Conservation (phyloP, 2,113 vertebrate species). For the Nesoenas mayeri region DNA sequence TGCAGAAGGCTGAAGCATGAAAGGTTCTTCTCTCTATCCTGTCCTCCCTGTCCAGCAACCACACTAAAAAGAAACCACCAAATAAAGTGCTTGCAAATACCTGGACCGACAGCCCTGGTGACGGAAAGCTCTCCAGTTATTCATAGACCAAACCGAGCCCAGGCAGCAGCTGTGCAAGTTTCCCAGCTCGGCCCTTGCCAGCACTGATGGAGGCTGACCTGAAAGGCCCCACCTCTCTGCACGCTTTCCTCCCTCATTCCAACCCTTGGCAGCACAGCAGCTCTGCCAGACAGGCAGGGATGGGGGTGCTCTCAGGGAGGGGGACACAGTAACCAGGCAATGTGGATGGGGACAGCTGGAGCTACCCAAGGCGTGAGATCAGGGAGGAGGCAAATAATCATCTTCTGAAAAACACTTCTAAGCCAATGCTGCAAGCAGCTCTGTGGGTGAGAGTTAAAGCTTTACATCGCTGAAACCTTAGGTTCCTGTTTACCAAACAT, state of each 20-base stretch:
- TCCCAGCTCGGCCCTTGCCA: neutral
- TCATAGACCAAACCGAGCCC: neutral
- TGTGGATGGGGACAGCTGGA: neutral
- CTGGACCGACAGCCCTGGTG: constrained; percentile 30
- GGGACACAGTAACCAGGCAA: neutral
- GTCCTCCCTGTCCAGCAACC: constrained; percentile 46
- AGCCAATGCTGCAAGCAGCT: constrained; percentile 21
- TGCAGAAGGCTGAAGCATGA: constrained; percentile 49
- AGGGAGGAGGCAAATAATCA: neutral
- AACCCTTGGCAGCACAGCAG: neutral
- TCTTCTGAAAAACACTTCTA: constrained; percentile 17
- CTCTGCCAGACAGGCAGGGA: neutral
- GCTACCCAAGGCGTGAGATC: neutral
- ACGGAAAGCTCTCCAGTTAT: constrained; percentile 57
- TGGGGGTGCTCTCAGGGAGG: neutral
- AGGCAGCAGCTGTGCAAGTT: constrained; percentile 37
- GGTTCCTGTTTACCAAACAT: constrained; percentile 71
- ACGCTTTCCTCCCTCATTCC: neutral
- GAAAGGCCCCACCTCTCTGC: neutral
- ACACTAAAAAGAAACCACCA: constrained; percentile 60
- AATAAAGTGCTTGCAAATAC: constrained; percentile 63
- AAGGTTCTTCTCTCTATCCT: constrained; percentile 63
- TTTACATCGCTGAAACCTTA: constrained; percentile 44
- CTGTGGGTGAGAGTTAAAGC: constrained; percentile 6
- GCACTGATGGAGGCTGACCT: fast-evolving